Conservation (phyloP, 1,140 invertebrate genomes). For the Tetranychus urticae region DNA sequence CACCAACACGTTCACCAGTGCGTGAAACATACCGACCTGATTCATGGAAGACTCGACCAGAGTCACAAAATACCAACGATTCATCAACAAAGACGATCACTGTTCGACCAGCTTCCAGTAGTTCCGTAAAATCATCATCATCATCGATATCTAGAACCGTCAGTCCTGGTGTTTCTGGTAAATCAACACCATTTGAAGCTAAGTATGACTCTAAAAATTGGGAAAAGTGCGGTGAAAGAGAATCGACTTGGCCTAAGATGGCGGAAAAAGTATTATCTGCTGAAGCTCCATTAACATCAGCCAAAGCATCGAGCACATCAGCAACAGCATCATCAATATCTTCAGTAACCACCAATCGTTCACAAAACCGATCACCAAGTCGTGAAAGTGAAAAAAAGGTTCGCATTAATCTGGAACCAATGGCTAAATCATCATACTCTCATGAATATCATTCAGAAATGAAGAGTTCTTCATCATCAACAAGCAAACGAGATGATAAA, state of each 20-base stretch:
- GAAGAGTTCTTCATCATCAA: not conserved
- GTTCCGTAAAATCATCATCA: not conserved
- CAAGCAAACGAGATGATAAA: not conserved
- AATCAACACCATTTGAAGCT: too few species aligned
- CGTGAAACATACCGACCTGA: too few species aligned
- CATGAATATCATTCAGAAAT: not conserved
- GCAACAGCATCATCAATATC: not conserved
- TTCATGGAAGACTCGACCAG: not conserved
- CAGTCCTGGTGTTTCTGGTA: not conserved
- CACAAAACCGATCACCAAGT: not conserved
- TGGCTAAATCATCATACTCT: not conserved
- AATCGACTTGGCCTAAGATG: too few species aligned
- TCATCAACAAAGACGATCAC: not conserved
- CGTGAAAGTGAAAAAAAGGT: not conserved
- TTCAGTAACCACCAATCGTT: not conserved
- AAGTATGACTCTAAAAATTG: too few species aligned
- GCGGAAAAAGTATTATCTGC: too few species aligned
- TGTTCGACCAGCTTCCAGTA: not conserved
- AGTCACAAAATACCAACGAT: not conserved
- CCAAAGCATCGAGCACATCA: not conserved
- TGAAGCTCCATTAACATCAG: too few species aligned
- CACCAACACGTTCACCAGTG: not conserved
- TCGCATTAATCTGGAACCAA: not conserved
- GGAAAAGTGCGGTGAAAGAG: too few species aligned
- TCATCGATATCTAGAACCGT: not conserved